Base-by-base conservation (phyloP, 2,888 invertebrate genomes). In the Stictocephala bisonia region DNA sequence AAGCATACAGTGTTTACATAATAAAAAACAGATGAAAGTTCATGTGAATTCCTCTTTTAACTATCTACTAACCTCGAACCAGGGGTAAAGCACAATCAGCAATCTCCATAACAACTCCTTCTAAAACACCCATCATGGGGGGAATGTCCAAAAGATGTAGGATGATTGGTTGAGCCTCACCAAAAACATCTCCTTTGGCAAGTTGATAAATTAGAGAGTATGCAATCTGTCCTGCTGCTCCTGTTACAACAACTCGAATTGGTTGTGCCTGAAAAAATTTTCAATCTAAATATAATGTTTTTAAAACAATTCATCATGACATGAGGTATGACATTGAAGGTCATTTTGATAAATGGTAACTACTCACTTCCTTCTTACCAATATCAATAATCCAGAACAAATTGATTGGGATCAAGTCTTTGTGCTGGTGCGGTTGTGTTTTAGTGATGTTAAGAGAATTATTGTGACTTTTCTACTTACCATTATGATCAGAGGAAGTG, bases 191-290 rank as follows among this genome's bases (percentile, higher is more conserved):
- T 74, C 99, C 99, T 81, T 96, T 96, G 13, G 96, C 96, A 79
- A 99, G 89, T 86, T 96, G 94, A 83, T 96, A 96, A 13, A 99
- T 87, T 51, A 99, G 86, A 1, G 98, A 98, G 85, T 99, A 99
- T 74, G 97, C 98, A 80, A 99, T 99, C 86, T 99, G 99, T 18
- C 99, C 99, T 75, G 99, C 99, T 80, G 99, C 99, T 75, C 99
- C 99, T 70, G 99, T 99, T 29, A 99, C 94, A 74, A 97, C 93
- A 78, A 99, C 96, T 86, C 91, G 92, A 82, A 98, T 92, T 82
- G 97, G 94, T 85, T 92, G 90, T 82, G 89, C 86, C 93, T 93
- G 84, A 74, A 88, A 87, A 76, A 74, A 75, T 70, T 71, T 29
- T 44, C 13, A 35, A 66, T 31, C n/a, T 44, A 44, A 44, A 15